Percentiles rank a stretch among this genome's conserved stretches.
Conservation (phyloP, 2,797 vertebrate species). For the Argentina silus region DNA sequence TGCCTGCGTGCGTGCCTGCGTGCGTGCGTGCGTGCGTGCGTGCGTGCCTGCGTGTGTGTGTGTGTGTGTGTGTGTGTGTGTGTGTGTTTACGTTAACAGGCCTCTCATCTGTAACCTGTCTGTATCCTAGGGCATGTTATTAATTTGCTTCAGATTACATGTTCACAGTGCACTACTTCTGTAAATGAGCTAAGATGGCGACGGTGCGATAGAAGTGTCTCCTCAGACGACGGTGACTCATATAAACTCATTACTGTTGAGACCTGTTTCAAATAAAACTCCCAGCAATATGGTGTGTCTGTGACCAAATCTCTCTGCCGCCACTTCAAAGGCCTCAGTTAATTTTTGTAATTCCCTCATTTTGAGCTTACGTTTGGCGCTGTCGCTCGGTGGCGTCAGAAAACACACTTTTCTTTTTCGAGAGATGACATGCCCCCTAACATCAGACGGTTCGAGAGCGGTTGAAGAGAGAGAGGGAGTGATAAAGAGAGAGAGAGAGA, state of each 20-base stretch:
- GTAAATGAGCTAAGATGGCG: conserved; percentile 33
- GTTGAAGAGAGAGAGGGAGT: background rate
- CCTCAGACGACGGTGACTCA: conserved; percentile 36
- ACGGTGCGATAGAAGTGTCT: conserved; percentile 25
- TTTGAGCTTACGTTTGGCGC: conserved; percentile 35
- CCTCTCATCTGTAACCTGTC: background rate
- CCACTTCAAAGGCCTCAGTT: conserved; percentile 51
- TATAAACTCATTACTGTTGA: conserved; percentile 44
- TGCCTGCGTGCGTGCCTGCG: background rate
- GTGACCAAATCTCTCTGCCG: conserved; percentile 39
- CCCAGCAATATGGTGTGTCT: conserved; percentile 42
- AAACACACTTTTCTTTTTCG: background rate
- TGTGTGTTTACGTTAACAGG: background rate
- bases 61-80: conserved; percentile 5
- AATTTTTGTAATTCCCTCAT: conserved; percentile 43
- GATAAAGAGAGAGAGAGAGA: conserved; percentile 18
- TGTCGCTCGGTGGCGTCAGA: conserved; percentile 5
- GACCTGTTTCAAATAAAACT: conserved; percentile 39
- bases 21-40: background rate
- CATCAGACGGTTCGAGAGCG: background rate
- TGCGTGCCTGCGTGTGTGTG: background rate
- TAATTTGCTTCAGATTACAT: background rate
- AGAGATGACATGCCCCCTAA: background rate
- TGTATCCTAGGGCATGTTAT: background rate
- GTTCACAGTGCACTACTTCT: conserved; percentile 17